Base-by-base conservation (phyloP, 2,797 vertebrate genomes). In the Fundulus diaphanus region DNA sequence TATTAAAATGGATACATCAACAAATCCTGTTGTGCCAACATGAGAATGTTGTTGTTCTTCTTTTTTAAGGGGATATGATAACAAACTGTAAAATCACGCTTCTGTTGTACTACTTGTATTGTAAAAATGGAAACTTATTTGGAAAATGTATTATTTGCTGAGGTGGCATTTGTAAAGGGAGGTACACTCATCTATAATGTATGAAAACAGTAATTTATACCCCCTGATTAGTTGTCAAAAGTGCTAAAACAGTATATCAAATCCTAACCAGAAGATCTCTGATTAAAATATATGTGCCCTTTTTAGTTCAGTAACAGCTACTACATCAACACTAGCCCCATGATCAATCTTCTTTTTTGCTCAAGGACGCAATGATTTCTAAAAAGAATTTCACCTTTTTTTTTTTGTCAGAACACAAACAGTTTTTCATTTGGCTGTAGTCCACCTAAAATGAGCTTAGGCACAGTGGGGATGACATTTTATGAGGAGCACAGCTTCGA, bases 391-490 rank as follows among this genome's bases (percentile, higher is more conserved):
- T 51, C 12, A 5, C 22, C n/a, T n/a, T n/a, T n/a, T 13, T 35
- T 37, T 37, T 22, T 68, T 68, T 48, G 66, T 68, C 44, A 48
- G 44, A 46, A 13, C 27, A 48, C 67, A 49, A 33, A 22, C 46
- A 20, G 67, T 31, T 49, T 46, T 29, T 29, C 44, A 33, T 49
- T 68, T 31, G 44, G 67, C 44, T 5, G 44, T 24, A 12, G 29
- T 69, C 31, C 68, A n/a, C 31, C 22, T 1, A 51, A 51, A 51
- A 69, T 33, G 46, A 51, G 68, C 48, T n/a, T 35, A 33, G 68
- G 68, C 68, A 33, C 46, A 69, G 68, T 13, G 48, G 31, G 46
- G 68, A 69, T 69, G 31, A 15, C 68, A 69, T 49, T 35, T 69
- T 51, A 51, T 52, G 48, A 9, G 22, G 31, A 1, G 48, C 29